Evolutionary conservation across 2,113 vertebrate species (phyloP), one percentile per base, ranked within the genome.

Genomic region (Salminus brasiliensis): DNA sequence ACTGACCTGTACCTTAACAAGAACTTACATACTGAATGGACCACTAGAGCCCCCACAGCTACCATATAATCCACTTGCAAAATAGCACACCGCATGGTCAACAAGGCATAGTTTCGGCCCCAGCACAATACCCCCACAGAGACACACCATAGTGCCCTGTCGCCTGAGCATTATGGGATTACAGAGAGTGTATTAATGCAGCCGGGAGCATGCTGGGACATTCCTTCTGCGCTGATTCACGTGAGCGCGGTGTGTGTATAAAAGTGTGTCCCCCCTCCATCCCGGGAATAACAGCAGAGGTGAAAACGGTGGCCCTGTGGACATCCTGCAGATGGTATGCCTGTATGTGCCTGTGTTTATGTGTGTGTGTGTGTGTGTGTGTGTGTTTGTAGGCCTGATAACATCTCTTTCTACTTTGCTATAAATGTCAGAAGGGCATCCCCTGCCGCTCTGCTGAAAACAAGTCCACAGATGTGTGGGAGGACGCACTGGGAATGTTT

Each of bases 171-270:
- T 74, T 39, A 78, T 55, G 59, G 75, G 80, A 77, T 67, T 68
- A 68, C 30, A 32, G 13, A 21, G 43, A 70, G 49, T 32, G 29
- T n/a, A 34, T 49, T 27, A 29, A 72, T 34, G 62, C 29, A n/a
- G 65, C 21, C 5, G 1, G 29, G 25, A 47, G 47, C 53, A 71
- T 39, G 53, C 93, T 43, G 63, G 84, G 88, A 91, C 86, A 90
- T 91, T 90, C 84, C 85, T 89, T 90, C 88, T 84, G 30, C 88
- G 81, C 84, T 87, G 29, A 72, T 65, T 67, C 57, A 78, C 47
- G 47, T 69, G 62, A 36, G 70, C 62, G 71, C 57, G 27, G 77
- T 85, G 76, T 83, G 71, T 84, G 80, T 85, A 45, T 13, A 21
- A 23, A 27, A 34, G 63, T 53, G 70, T 57, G 47, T 80, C 87